Conservation (phyloP, 2,888 invertebrate species). For the Coecobrya sp. region DNA sequence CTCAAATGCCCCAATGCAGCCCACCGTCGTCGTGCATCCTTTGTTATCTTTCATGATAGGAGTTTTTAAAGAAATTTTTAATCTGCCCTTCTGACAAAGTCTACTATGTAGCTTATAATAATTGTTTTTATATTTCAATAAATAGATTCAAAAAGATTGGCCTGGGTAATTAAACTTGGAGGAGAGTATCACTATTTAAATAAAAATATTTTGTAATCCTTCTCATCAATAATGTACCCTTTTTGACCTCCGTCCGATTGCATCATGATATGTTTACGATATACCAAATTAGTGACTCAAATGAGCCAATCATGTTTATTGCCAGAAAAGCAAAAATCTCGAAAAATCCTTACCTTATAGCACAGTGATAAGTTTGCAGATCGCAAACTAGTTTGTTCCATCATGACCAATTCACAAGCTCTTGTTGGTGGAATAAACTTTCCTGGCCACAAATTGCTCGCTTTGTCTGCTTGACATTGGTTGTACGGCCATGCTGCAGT, state of each 20-base stretch:
- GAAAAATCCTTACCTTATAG: slow-evolving; percentile 81
- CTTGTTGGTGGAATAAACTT: slow-evolving; percentile 83
- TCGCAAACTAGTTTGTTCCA: slow-evolving; percentile 84
- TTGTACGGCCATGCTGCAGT: slow-evolving; percentile 74
- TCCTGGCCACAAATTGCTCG: slow-evolving; percentile 79
- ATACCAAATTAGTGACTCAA: not conserved
- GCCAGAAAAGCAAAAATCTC: not conserved
- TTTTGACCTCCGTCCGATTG: no score
- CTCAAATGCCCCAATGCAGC: slow-evolving; percentile 59
- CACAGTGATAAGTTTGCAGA: slow-evolving; percentile 78
- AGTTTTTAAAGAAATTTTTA: not conserved
- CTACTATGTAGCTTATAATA: no score
- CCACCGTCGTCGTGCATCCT: slow-evolving; percentile 77
- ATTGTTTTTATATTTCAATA: no score
- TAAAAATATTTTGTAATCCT: no score
- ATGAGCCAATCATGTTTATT: not conserved
- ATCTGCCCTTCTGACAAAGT: no score
- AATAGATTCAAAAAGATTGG: no score
- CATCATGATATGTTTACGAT: not conserved
- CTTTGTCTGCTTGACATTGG: slow-evolving; percentile 82
- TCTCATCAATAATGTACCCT: not conserved
- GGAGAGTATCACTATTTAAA: no score
- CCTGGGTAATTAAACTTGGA: no score
- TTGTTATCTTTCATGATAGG: slow-evolving; percentile 66
- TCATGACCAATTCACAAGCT: slow-evolving; percentile 77